These are phyloP conservation scores for Mongoloraphidia duomilia DNA, from an alignment of 2,888 invertebrate species.

Conservation along the genomic window DNA sequence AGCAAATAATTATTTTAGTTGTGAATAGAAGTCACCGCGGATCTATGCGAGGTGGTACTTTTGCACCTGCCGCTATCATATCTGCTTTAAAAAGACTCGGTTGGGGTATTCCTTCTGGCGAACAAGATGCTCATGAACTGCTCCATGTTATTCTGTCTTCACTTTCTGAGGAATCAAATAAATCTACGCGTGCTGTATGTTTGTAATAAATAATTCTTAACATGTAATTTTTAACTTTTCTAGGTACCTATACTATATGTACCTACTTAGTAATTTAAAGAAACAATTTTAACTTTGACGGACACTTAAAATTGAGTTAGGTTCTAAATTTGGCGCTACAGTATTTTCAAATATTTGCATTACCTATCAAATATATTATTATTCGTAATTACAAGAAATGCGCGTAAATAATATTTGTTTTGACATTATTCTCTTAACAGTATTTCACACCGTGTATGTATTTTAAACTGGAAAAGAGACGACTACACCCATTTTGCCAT, in stretches of 20 bases:
- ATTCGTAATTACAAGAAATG: too few relatives aligned
- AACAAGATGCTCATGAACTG: conserved; percentile 90
- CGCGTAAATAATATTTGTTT: too few relatives aligned
- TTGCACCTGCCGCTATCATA: conserved; percentile 52
- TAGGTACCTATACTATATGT: neutral
- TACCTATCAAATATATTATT: too few relatives aligned
- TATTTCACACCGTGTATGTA: too few relatives aligned
- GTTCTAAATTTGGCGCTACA: too few relatives aligned
- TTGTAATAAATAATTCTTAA: neutral
- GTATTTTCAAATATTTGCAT: too few relatives aligned
- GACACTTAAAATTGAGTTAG: neutral
- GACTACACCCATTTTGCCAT: too few relatives aligned
- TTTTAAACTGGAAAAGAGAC: too few relatives aligned
- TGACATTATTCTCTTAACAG: too few relatives aligned
- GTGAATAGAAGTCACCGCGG: conserved; percentile 58
- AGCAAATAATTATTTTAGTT: conserved; percentile 30
- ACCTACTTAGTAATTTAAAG: too few relatives aligned
- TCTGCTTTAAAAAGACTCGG: conserved; percentile 59
- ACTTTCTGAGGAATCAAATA: conserved; percentile 69
- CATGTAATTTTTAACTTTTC: neutral
- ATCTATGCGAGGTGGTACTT: conserved; percentile 33
- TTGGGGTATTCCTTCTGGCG: conserved; percentile 80
- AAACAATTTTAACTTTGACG: too few relatives aligned
- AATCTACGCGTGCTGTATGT: conserved; percentile 41
- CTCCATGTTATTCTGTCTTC: conserved; percentile 82